phyloP scores from a whole-genome alignment of 2,888 invertebrate genomes.

The Chorisops tibialis region DNA sequence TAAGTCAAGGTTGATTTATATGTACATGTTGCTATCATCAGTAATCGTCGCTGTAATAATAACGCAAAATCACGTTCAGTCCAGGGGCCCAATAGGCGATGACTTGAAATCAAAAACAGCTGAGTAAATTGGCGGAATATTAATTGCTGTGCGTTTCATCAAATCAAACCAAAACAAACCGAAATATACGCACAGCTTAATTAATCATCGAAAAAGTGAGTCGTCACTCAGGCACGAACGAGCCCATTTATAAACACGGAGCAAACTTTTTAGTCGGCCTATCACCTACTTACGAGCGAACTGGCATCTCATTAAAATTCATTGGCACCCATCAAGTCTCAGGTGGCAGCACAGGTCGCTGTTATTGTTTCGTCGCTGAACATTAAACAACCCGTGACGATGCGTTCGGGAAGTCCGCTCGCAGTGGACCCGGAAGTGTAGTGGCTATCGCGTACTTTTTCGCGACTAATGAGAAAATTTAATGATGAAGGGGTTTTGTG shows the following conservation, averaged over 20 bases:
- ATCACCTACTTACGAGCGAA: conserved; percentile 15
- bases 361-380: conserved; percentile 4
- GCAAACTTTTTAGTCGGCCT: not conserved
- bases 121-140: no score
- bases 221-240: no score
- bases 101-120: no score
- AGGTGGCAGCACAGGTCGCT: conserved; percentile 10
- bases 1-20: conserved; percentile 17
- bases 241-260: not conserved
- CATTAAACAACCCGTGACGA: conserved; percentile 15
- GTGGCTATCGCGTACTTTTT: not conserved
- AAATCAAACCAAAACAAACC: no score
- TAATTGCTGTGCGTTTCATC: no score
- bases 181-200: no score
- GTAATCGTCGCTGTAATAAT: not conserved
- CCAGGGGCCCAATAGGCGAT: no score
- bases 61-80: no score
- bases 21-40: conserved; percentile 3
- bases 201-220: no score
- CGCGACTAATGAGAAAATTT: not conserved
- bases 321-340: conserved; percentile 11
- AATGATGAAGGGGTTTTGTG: not conserved
- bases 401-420: not conserved
- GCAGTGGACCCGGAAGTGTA: conserved; percentile 10
- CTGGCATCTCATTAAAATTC: conserved; percentile 16